phyloP scores from a whole-genome alignment of 64 coral and sea anemone species.

The Stylophora pistillata region DNA sequence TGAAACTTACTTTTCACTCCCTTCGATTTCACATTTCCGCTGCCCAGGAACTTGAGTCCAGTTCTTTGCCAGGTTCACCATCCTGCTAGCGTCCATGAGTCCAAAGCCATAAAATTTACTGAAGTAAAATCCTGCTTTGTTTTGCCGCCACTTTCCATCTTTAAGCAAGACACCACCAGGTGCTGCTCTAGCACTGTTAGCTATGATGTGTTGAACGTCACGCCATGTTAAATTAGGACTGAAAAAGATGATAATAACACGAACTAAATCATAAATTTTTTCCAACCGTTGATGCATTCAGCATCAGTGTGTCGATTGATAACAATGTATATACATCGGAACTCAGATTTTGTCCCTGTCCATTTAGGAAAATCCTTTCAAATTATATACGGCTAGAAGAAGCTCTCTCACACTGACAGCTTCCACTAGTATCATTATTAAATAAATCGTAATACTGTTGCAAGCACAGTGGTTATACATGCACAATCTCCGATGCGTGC shows the following conservation, averaged over 20 bases:
- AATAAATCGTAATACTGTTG: too few relatives aligned
- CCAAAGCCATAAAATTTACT: conserved; percentile 28
- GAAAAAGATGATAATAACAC: not conserved
- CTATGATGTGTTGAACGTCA: conserved; percentile 31
- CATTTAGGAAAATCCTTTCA: too few relatives aligned
- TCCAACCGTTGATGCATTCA: too few relatives aligned
- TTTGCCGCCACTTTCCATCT: not conserved
- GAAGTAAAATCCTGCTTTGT: conserved; percentile 1
- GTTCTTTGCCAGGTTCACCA: conserved; percentile 19
- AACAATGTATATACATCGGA: too few relatives aligned
- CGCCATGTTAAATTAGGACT: conserved; percentile 23
- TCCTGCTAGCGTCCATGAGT: conserved; percentile 20
- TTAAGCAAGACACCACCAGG: not conserved
- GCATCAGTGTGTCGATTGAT: too few relatives aligned
- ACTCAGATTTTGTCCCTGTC: too few relatives aligned
- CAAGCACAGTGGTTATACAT: too few relatives aligned
- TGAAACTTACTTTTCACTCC: not conserved
- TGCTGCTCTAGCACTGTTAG: conserved; percentile 15
- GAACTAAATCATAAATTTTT: too few relatives aligned
- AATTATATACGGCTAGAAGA: too few relatives aligned
- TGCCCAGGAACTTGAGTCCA: conserved; percentile 22
- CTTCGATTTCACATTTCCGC: conserved; percentile 23
- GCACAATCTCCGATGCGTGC: too few relatives aligned
- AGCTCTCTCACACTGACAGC: too few relatives aligned
- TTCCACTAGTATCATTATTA: too few relatives aligned